Conservation (phyloP, 2,797 vertebrate genomes). For the Gila robusta region DNA sequence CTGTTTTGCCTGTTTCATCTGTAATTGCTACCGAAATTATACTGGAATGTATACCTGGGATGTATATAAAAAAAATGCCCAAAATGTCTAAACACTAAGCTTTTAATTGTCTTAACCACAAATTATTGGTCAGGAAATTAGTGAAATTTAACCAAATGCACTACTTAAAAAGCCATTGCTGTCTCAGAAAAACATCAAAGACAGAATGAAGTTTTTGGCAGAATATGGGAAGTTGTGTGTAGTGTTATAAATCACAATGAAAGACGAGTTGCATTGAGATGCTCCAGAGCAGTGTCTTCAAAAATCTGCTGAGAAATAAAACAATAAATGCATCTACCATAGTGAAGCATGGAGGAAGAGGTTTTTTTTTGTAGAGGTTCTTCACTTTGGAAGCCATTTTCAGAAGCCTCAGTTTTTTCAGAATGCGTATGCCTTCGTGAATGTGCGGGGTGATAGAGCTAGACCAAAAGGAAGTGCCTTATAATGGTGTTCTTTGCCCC, state of each 20-base stretch:
- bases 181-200: neutral
- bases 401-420: too few relatives aligned
- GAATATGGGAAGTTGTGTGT: neutral
- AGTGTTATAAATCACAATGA: neutral
- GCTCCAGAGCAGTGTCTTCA: neutral
- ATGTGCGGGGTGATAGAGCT: too few relatives aligned
- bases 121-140: neutral
- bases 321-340: neutral
- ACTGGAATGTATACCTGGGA: neutral
- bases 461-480: too few relatives aligned
- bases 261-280: neutral
- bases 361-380: too few relatives aligned
- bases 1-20: neutral
- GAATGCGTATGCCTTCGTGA: too few relatives aligned
- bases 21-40: neutral
- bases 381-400: too few relatives aligned
- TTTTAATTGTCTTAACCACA: neutral
- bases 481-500: too few relatives aligned
- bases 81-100: neutral
- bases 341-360: neutral
- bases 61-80: neutral
- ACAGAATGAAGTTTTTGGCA: neutral
- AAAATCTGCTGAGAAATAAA: neutral
- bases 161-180: neutral
- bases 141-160: neutral